Base-by-base conservation (phyloP, 92 coral and sea anemone genomes). In the Siderastrea radians region DNA sequence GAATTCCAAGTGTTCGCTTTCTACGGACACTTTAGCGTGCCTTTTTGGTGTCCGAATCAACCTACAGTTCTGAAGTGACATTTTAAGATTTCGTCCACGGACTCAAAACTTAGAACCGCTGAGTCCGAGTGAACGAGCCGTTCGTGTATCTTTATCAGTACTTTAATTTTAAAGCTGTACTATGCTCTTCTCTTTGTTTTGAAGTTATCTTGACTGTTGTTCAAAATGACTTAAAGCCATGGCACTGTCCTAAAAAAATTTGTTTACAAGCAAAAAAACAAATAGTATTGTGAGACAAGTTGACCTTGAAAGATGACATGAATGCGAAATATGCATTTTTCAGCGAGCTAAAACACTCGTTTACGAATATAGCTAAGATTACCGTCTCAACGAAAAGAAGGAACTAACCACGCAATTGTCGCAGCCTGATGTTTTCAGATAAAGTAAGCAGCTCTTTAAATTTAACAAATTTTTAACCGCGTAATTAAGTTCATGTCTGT, bases 251-350 rank as follows among this genome's bases (percentile, higher is more conserved):
- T 72, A 8, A 72, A 72, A 51, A 5, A 72, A 16, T 49, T 49
- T 49, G 59, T 72, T 72, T 49, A 48, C 57, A 45, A 49, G 43
- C 66, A 1, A 61, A 3, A 15, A 16, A 61, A 61, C 38, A 61
- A 13, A 2, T 13, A 9, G 54, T 13, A 5, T 15, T 15, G 17
- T n/a, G 17, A 72, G 6, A 4, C 6, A n/a, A 19, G 48, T 13
- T 38, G 63, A 52, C 10, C 12, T 5, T 17, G 38, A 15, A 26
- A 26, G 47, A 19, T 54, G 46, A 9, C 48, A 7, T 57, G 49
- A 52, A 74, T 74, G 59, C 49, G 47, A 74, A 53, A 19, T 74
- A 74, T 74, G 78, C 62, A 51, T 6, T 52, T 74, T 17, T 17
- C 7, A 74, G 17, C 38, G 62, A 8, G 48, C 44, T 72, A 19